Evolutionary conservation across 53 echinoderm and acorn worm genomes (phyloP).

Genomic region (Echinarachnius parma): DNA sequence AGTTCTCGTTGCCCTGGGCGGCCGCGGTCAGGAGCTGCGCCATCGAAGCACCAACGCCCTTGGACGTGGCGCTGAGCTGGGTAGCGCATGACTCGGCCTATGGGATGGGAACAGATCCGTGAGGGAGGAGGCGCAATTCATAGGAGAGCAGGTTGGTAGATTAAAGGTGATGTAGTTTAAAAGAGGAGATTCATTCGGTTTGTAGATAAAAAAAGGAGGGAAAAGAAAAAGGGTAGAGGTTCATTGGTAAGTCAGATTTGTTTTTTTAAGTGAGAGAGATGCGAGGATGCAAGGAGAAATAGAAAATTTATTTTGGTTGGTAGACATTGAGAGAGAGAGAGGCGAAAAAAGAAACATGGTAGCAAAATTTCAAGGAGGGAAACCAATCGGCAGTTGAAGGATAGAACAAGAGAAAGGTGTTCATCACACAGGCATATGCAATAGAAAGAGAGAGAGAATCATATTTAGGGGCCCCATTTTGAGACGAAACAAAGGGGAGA

Average conservation of each 20-base stretch:
- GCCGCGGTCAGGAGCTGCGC: constrained; percentile 93
- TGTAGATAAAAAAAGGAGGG: background rate
- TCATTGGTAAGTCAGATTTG: no score
- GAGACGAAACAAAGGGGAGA: no score
- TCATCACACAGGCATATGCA: background rate
- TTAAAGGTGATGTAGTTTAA: background rate
- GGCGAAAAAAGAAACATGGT: no score
- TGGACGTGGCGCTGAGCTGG: constrained; percentile 87
- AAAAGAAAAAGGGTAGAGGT: no score
- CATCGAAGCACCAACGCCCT: constrained; percentile 96
- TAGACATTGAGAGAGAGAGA: no score
- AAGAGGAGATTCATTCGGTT: background rate
- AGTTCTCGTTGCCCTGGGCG: constrained; percentile 91
- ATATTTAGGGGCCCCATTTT: background rate
- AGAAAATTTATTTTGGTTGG: no score
- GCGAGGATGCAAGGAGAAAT: no score
- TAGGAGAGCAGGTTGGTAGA: background rate
- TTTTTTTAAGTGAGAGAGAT: no score
- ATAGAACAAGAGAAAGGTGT: constrained; percentile 7
- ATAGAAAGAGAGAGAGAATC: background rate
- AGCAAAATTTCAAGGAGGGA: no score
- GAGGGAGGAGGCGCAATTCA: background rate
- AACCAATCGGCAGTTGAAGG: no score
- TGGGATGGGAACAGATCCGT: background rate
- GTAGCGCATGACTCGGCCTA: constrained; percentile 75